Evolutionary conservation across 2,113 vertebrate genomes (phyloP), one percentile per base, ranked within the genome.

Genomic region (Ariopsis seemanni): DNA sequence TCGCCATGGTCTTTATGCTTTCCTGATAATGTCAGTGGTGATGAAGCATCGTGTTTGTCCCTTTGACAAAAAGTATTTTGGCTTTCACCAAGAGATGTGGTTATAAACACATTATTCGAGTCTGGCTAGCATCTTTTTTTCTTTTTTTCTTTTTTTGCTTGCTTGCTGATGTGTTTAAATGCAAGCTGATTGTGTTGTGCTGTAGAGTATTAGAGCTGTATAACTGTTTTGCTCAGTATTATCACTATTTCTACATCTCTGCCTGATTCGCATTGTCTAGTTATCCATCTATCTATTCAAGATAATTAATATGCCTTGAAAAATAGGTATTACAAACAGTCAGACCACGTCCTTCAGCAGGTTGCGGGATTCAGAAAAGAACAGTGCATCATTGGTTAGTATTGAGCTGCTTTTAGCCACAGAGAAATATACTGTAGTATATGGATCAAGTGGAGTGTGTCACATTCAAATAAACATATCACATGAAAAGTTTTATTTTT

Each of bases 91-190:
- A 18, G 3, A 20, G 53, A 58, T 58, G 25, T 27, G 25, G 20
- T 25, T 11, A 11, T n/a, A 50, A 77, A 77, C 25, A 77, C 34
- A 0, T 52, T 17, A 55, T 27, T 78, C 27, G 50, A 17, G 75
- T 55, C 52, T 78, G 75, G 52, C 52, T n/a, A 78, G 52, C 25
- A 27, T 78, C 75, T 78, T 55, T 25, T 55, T 78, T 78, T 55
- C 55, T 34, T 55, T n/a, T n/a, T n/a, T n/a, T n/a, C 75, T 78
- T 55, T 25, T 55, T 78, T 78, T 55, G 34, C 2, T 78, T 1
- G 2, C 52, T 55, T 22, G 8, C 20, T 75, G 42, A 52, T 77
- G 20, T n/a, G 74, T 69, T 14, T 65, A 69, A 30, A 69, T 30
- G 12, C 6, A 8, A 77, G 10, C 48, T 77, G 20, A 52, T 9